Base-by-base conservation (phyloP, 2,113 vertebrate species). In the Elephantulus edwardii region DNA sequence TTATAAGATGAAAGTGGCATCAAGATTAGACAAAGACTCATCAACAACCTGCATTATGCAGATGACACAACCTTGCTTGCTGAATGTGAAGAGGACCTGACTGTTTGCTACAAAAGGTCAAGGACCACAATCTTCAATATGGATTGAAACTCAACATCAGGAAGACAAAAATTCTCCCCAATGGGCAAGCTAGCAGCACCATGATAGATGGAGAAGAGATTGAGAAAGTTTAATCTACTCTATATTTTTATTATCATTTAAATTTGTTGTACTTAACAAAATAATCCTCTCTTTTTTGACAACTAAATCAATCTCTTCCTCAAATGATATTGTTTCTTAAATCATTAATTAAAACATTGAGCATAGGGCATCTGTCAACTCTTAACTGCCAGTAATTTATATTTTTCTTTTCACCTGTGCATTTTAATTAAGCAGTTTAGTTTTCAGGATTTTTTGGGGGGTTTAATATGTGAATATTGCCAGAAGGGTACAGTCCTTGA, bases 211-310 rank as follows among this genome's bases (percentile, higher is more conserved):
- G n/a, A n/a, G n/a, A n/a, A n/a, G n/a, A n/a, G n/a, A n/a, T n/a
- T n/a, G n/a, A n/a, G n/a, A n/a, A n/a, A n/a, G n/a, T 86, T 89
- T 68, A 78, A 62, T 56, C 78, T 22, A 77, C 85, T 81, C 38
- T 71, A 48, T 86, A 58, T 38, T 77, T 92, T 89, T 64, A 86
- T 85, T 87, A 81, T 10, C 24, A 11, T 87, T 91, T 92, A 80
- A 89, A 48, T 83, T 81, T 60, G 8, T 44, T 81, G 56, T 81
- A n/a, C 8, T 50, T 20, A 7, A 38, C 30, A 22, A 28, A 78
- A 70, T 92, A 68, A 13, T 64, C 8, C 11, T 35, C 30, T 33
- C 44, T 89, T 78, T 12, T 62, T 38, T 88, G 9, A 46, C 50
- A 35, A 88, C 19, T 68, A 71, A 56, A 48, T 78, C 62, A 70